These are phyloP conservation scores for Tupaia tana DNA, from an alignment of 2,113 vertebrate genomes.

Conservation along the genomic window DNA sequence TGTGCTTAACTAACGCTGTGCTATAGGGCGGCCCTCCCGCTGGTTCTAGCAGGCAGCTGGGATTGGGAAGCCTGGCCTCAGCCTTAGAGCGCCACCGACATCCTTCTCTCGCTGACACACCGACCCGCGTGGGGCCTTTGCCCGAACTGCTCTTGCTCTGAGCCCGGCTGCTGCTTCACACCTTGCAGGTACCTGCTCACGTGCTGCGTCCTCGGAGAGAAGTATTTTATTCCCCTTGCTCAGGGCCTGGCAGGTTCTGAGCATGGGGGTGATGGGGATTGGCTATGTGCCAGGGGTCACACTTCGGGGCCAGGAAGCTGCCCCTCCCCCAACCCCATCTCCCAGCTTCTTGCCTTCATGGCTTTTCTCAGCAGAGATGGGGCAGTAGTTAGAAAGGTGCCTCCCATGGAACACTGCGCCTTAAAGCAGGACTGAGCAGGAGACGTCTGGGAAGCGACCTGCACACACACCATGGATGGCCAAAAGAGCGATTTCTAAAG, in stretches of 20 bases:
- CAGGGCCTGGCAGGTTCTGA: not conserved
- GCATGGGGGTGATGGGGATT: not conserved
- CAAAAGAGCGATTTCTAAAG: not conserved
- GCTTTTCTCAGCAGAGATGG: not conserved
- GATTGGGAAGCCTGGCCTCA: not conserved
- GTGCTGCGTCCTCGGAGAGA: not conserved
- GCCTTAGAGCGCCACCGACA: not conserved
- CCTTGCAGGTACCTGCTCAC: not conserved
- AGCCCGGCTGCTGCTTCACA: not conserved
- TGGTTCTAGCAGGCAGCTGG: not conserved
- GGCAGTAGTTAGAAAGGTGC: not conserved
- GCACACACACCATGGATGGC: not conserved
- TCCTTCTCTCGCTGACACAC: no score
- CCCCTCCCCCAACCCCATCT: not conserved
- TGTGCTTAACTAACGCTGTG: no score
- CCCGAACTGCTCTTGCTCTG: not conserved
- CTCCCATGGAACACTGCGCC: not conserved
- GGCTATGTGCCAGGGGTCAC: not conserved
- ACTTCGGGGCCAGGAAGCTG: no score
- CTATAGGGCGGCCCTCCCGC: no score
- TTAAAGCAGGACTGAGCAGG: not conserved
- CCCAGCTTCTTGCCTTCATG: not conserved
- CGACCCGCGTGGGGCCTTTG: not conserved
- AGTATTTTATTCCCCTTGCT: not conserved
- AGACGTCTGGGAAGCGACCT: not conserved